Conservation (phyloP, 2,888 invertebrate genomes). For the Chloroclysta siterata region DNA sequence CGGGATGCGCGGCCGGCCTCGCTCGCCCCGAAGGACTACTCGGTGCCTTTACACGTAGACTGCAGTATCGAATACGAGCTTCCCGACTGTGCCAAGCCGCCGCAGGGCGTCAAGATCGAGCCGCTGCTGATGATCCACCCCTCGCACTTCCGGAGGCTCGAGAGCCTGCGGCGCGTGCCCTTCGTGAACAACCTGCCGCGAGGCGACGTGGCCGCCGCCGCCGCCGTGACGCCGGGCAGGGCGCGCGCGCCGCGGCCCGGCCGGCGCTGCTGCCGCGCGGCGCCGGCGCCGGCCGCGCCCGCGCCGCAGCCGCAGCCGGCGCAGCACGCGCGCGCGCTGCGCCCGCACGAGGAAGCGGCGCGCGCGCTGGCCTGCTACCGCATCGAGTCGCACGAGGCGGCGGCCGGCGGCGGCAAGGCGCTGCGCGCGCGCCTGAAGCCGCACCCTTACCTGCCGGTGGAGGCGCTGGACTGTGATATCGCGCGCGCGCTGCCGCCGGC, state of each 20-base stretch:
- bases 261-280: constrained; percentile 55
- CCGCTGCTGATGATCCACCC: constrained; percentile 96
- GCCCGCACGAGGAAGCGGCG: constrained; percentile 46
- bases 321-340: constrained; percentile 52
- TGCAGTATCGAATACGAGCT: constrained; percentile 96
- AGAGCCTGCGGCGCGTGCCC: constrained; percentile 92
- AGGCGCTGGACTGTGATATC: constrained; percentile 76
- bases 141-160: constrained; percentile 94
- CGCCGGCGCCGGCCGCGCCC: constrained; percentile 48
- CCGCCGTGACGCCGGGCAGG: constrained; percentile 56
- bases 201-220: constrained; percentile 55
- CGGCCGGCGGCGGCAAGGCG: constrained; percentile 55
- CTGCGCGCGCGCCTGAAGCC: constrained; percentile 62
- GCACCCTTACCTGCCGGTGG: constrained; percentile 64
- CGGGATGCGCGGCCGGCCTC: constrained; percentile 78
- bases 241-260: constrained; percentile 51
- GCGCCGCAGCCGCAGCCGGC: constrained; percentile 58
- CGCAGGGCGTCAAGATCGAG: constrained; percentile 92
- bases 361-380: constrained; percentile 48
- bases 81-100: constrained; percentile 94
- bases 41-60: constrained; percentile 94
- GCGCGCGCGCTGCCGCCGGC: constrained; percentile 70
- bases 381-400: too few relatives aligned
- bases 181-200: constrained; percentile 92
- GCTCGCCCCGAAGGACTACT: constrained; percentile 90